Base-by-base conservation (phyloP, 2,797 vertebrate genomes). In the Takifugu rubripes region DNA sequence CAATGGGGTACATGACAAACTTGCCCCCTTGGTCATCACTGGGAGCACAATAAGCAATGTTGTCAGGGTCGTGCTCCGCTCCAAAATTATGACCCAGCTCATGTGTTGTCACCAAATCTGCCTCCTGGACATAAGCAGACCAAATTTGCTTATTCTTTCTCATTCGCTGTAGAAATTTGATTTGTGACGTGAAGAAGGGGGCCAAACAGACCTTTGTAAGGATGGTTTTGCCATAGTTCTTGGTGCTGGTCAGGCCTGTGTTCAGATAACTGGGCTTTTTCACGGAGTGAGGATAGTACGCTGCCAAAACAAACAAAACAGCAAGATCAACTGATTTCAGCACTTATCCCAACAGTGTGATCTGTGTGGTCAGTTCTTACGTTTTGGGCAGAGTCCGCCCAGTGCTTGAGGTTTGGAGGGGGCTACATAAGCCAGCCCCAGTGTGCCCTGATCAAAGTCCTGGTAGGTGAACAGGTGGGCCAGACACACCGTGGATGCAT, bases 181-280 rank as follows among this genome's bases (percentile, higher is more conserved):
- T 21, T 21, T 46, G n/a, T 46, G 44, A 46, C 7, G 17, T 5
- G n/a, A 9, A 46, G n/a, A 46, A 21, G 44, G 6, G 16, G 44
- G 8, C 4, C 5, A 21, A 46, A 66, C 69, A 63, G 55, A 96
- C 97, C 96, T 99, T 98, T 55, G 97, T 99, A 33, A 99, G 93
- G 76, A 99, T 99, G 62, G 97, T 99, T 92, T 99, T 99, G 61
- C 97, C 97, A 4, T 98, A 99, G 85, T 99, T 99, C 85, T 94
- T 98, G 67, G 97, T 99, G 90, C 96, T 99, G 65, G 97, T 99
- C 89, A 99, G 85, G 56, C 97, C 97, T 46, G 97, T 99, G 88
- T 99, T 99, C 68, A 99, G 89, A 81, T 94, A 99, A 80, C 94
- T 94, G 48, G 93, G 86, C 58, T 95, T 98, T 72, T 90, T 96